Evolutionary conservation across 2,113 vertebrate species (phyloP), one percentile per base, ranked within the genome.

Genomic region (Brienomyrus brachyistius): DNA sequence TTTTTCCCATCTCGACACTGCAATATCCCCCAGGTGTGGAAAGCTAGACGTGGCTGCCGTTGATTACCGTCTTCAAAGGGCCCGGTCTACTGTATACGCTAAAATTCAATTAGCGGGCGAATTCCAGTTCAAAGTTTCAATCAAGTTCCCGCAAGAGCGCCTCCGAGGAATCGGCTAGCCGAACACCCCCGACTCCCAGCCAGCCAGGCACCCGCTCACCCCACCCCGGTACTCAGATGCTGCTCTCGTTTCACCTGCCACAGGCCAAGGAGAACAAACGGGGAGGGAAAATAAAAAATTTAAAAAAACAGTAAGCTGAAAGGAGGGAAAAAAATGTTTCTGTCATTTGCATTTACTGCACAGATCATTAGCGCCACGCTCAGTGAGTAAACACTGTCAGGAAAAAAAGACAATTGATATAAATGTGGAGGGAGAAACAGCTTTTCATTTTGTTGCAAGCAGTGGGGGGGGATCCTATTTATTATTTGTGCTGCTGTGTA

Each of bases 321-420:
- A n/a, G 66, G n/a, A 17, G 62, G 88, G 27, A 9, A 54, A 21
- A 21, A 50, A 70, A 54, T 90, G 85, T 35, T 54, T n/a, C 74
- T 52, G n/a, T 59, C 23, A 90, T 87, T 86, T 88, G 88, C 90
- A 91, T 91, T 89, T 66, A 87, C 45, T 50, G 50, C 54, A 47
- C 86, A 87, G 91, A 85, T 91, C 88, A 90, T 89, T 91, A 89
- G 88, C 56, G 27, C 52, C 47, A 85, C 59, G 19, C 27, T 90
- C 91, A 87, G 91, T 52, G 51, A 83, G 88, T 91, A 90, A 91
- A 91, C 90, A 91, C 87, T 89, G 92, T 87, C 89, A 90, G 54
- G 87, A 70, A 87, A 87, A 88, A 89, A 88, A 40, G 27, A 87
- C 51, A 88, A 91, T 84, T 88, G 90, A 91, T 91, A 91, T 88